Evolutionary conservation across 1,140 invertebrate genomes (phyloP), one percentile per base, ranked within the genome.

Genomic region (Lerema accius): DNA sequence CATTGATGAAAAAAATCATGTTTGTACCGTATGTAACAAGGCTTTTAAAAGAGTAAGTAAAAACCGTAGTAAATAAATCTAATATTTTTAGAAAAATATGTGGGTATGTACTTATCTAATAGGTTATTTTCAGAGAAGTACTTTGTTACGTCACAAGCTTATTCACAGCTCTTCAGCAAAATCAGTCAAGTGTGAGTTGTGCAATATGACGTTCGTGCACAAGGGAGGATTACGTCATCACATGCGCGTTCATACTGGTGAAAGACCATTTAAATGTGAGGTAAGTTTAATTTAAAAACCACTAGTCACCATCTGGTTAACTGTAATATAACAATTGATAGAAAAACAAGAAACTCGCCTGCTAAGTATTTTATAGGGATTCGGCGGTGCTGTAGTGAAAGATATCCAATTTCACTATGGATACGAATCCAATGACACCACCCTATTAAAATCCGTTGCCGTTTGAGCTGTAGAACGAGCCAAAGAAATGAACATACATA

Each of bases 191-290:
- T 86, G 84, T 49, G 75, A 83, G 4, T 42, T 68, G n/a, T 86
- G 84, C 51, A 59, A 63, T 19, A 84, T 84, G 79, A 67, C 74
- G 0, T 86, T 84, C 49, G 53, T 69, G 15, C 69, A 67, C 0
- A 74, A 76, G 9, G 63, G 45, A 39, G n/a, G 14, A 7, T 55
- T 84, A 6, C 63, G 62, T n/a, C 71, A 82, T 42, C 84, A 84
- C 37, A 66, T 71, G 67, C 69, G 80, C 9, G 75, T 84, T 0
- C 84, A 86, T 19, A 86, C 82, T 0, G 74, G 80, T 7, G 84
- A 86, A 40, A 49, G 84, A 5, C 84, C 82, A 1, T 86, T 68
- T 61, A 83, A 75, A 14, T 86, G 84, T 40, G 82, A 84, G 71
- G 81, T 86, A 68, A 26, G 19, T 42, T 4, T 3, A 1, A 37